These are phyloP conservation scores for Plecturocebus donacophilus DNA, from an alignment of 2,113 vertebrate species.

Conservation along the genomic window DNA sequence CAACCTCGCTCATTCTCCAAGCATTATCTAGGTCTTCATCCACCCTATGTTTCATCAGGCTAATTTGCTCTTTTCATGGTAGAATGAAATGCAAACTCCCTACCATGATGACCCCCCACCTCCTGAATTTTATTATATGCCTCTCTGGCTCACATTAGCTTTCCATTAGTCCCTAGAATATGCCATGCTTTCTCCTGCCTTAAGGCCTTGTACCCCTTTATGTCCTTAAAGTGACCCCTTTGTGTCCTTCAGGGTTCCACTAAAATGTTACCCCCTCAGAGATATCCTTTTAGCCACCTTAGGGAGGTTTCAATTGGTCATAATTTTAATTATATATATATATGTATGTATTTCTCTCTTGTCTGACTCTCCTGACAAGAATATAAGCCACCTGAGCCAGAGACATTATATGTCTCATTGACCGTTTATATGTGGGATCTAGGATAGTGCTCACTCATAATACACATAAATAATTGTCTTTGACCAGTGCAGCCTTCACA, in stretches of 20 bases:
- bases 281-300: not conserved
- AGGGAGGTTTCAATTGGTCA: not conserved
- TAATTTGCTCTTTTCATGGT: not conserved
- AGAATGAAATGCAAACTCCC: not conserved
- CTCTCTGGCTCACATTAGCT: not conserved
- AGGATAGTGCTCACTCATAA: not conserved
- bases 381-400: not conserved
- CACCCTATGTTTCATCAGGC: not conserved
- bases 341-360: not conserved
- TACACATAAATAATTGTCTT: not conserved
- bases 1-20: not conserved
- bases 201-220: not conserved
- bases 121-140: not conserved
- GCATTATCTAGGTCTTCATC: not conserved
- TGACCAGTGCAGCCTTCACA: not conserved
- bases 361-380: not conserved
- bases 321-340: not conserved
- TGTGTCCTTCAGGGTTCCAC: not conserved
- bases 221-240: not conserved
- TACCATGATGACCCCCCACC: not conserved
- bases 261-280: not conserved
- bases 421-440: not conserved
- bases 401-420: not conserved
- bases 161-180: not conserved
- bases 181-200: not conserved